Base-by-base conservation (phyloP, 2,113 vertebrate species). In the Hucho hucho region DNA sequence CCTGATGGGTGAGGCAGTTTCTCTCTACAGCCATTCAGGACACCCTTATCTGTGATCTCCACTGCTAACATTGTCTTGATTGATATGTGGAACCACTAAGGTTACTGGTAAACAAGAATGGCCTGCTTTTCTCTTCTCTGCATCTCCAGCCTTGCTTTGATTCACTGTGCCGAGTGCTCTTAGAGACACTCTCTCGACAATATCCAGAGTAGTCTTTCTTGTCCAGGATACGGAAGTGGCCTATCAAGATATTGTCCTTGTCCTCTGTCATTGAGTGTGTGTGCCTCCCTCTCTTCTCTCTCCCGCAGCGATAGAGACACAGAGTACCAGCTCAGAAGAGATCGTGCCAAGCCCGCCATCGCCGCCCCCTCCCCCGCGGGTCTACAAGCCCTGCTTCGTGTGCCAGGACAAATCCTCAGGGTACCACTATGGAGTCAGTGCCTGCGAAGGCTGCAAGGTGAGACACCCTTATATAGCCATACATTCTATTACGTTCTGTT, bases 361-460 rank as follows among this genome's bases (percentile, higher is more conserved):
- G 0, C 97, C 97, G 1, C 97, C 97, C 0, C 97, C 97, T 1
- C 94, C 97, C 1, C 97, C 97, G 79, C 95, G 97, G 25, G 94
- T 97, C 92, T 99, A 99, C 93, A 99, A 99, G 87, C 97, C 96
- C 79, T 99, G 97, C 90, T 98, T 99, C 83, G 96, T 99, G 90
- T 99, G 97, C 90, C 96, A 98, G 91, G 96, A 98, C 93, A 98
- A 98, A 81, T 98, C 96, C 84, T 99, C 97, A 1, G 97, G 97
- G 78, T 99, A 98, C 93, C 97, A 98, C 95, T 98, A 98, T 81
- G 97, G 97, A 73, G 97, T 99, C 91, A 98, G 97, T 87, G 95
- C 97, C 93, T 99, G 97, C 63, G 97, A 99, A 84, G 97, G 97
- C 88, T 98, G 97, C 93, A 99, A 98, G 96, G 97, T 99, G 94